Percentiles rank a stretch among this genome's conserved stretches.
phyloP scores from a whole-genome alignment of 2,797 vertebrate species.

The Silurus aristotelis region DNA sequence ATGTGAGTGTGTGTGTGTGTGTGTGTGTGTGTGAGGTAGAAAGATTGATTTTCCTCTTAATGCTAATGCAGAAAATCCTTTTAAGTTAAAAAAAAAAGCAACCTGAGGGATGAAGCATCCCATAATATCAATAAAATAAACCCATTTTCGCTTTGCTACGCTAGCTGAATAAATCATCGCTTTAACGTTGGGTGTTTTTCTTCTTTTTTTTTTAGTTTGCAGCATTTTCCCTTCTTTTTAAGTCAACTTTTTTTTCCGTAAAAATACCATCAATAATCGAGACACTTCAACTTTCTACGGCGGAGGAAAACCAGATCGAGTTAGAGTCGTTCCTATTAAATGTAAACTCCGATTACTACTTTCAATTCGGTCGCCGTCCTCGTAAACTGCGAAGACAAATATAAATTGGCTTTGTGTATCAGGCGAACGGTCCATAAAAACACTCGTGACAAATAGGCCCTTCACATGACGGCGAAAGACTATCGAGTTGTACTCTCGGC shows the following conservation, averaged over 20 bases:
- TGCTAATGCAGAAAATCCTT: conserved; percentile 7
- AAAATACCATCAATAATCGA: conserved; percentile 25
- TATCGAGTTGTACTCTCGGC: conserved; percentile 35
- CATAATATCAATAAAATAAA: conserved; percentile 68
- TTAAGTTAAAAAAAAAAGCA: conserved; percentile 58
- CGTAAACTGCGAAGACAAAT: background rate
- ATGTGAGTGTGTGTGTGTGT: conserved; percentile 2
- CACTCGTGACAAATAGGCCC: conserved; percentile 31
- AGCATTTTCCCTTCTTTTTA: background rate
- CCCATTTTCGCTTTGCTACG: conserved; percentile 59
- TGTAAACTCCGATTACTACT: conserved; percentile 4
- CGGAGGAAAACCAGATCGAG: conserved; percentile 26
- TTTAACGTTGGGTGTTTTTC: conserved; percentile 53
- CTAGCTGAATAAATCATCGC: conserved; percentile 71
- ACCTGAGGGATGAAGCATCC: conserved; percentile 8
- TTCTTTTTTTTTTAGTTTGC: conserved; percentile 47
- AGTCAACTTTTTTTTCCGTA: conserved; percentile 18
- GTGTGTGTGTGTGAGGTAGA: conserved; percentile 1
- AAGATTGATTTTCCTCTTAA: background rate
- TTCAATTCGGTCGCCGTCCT: background rate
- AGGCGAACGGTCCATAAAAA: conserved; percentile 5
- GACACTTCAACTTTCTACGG: conserved; percentile 17
- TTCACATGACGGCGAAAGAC: conserved; percentile 40
- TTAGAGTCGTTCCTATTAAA: background rate
- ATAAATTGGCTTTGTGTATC: conserved; percentile 1